These are phyloP conservation scores for Edolisoma coerulescens DNA, from an alignment of 2,113 vertebrate genomes.

Conservation along the genomic window DNA sequence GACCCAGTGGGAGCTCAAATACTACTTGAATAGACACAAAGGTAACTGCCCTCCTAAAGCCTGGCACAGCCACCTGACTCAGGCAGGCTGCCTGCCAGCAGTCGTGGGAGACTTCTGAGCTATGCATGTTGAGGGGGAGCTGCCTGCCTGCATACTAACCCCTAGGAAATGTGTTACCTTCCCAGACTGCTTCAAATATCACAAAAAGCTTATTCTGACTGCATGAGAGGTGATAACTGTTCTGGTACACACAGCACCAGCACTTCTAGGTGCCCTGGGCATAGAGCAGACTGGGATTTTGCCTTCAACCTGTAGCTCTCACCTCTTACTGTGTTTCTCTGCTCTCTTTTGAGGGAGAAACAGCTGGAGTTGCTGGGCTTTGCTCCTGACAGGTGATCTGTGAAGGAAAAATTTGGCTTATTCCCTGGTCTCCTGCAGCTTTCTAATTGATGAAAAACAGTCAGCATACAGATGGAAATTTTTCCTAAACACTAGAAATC, in stretches of 20 bases:
- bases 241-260: not conserved
- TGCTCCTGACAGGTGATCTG: not conserved
- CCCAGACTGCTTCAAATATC: not conserved
- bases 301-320: not conserved
- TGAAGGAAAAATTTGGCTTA: not conserved
- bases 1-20: constrained; percentile 90
- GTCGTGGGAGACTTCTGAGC: not conserved
- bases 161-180: not conserved
- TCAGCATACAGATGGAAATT: not conserved
- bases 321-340: not conserved
- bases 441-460: not conserved
- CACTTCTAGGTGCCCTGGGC: not conserved
- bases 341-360: not conserved
- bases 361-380: not conserved
- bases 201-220: not conserved
- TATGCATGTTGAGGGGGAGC: not conserved
- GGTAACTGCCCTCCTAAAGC: constrained; percentile 60
- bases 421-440: not conserved
- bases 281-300: not conserved
- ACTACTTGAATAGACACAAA: constrained; percentile 79
- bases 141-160: not conserved
- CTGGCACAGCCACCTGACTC: not conserved
- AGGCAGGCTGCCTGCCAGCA: not conserved
- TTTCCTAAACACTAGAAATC: not conserved
- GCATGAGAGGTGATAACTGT: not conserved